Evolutionary conservation across 2,888 invertebrate genomes (phyloP).

Genomic region (Malthinus seriepunctatus): DNA sequence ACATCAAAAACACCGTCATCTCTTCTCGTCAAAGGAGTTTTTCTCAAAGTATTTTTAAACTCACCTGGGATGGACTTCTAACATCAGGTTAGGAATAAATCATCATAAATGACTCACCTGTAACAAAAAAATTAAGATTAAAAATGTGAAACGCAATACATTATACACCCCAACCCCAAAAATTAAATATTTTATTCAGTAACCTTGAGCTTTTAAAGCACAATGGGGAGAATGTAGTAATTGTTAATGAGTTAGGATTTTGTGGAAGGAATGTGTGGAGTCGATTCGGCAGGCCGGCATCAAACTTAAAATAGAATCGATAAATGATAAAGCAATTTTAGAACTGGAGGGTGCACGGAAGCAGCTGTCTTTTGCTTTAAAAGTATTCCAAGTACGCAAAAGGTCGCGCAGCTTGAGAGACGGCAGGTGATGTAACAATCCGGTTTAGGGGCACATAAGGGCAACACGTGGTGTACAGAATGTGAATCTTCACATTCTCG

Average conservation of each 20-base stretch:
- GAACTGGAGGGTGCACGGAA: constrained; percentile 40
- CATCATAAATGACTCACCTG: not conserved
- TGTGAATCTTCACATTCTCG: constrained; percentile 11
- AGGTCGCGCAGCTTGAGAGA: constrained; percentile 40
- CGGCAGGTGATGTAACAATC: constrained; percentile 44
- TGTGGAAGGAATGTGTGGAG: too few relatives aligned
- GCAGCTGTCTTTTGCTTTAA: constrained; percentile 40
- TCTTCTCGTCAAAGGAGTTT: not conserved
- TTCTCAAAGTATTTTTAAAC: too few relatives aligned
- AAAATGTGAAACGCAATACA: not conserved
- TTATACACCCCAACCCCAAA: too few relatives aligned
- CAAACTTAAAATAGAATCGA: not conserved
- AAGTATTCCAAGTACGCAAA: constrained; percentile 41
- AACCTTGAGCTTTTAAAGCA: too few relatives aligned
- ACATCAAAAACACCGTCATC: not conserved
- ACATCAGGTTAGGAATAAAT: not conserved
- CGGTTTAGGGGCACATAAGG: constrained; percentile 41
- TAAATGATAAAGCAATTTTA: constrained; percentile 3
- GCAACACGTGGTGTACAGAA: constrained; percentile 41
- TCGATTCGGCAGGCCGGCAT: not conserved
- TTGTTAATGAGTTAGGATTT: too few relatives aligned
- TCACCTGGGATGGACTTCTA: too few relatives aligned
- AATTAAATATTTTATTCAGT: too few relatives aligned
- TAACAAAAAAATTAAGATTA: not conserved
- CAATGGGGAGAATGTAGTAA: too few relatives aligned